phyloP scores from a whole-genome alignment of 2,888 invertebrate genomes.

The Diadegma fenestrale region DNA sequence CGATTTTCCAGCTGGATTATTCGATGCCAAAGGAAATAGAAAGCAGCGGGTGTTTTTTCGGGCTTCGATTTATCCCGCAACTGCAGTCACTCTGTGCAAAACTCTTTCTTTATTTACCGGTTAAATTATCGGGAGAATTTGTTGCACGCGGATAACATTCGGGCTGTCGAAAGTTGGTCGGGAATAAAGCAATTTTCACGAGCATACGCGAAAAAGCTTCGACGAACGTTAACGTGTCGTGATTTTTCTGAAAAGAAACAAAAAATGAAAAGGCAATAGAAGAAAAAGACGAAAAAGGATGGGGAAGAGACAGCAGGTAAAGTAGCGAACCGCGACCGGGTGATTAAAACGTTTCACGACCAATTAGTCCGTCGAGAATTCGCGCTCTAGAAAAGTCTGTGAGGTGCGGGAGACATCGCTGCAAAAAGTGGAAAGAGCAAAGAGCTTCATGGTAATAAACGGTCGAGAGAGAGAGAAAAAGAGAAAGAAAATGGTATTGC shows the following conservation, averaged over 20 bases:
- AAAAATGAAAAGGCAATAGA: not conserved
- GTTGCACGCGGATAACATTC: not conserved
- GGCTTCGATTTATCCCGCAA: not conserved
- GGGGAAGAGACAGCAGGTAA: constrained; percentile 3
- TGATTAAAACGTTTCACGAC: constrained; percentile 69
- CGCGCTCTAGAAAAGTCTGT: constrained; percentile 42
- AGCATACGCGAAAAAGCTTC: not conserved
- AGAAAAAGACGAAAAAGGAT: not conserved
- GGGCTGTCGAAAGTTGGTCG: not conserved
- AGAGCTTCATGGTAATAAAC: constrained; percentile 55
- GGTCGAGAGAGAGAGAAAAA: constrained; percentile 7
- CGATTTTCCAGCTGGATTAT: not conserved
- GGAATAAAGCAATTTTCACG: not conserved
- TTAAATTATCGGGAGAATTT: not conserved
- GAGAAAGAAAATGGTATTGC: constrained; percentile 51
- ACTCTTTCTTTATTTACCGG: not conserved
- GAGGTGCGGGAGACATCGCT: constrained; percentile 20
- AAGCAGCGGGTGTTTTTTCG: not conserved
- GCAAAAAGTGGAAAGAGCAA: constrained; percentile 51
- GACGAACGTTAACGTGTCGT: constrained; percentile 35
- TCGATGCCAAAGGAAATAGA: constrained; percentile 2
- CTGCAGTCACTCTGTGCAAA: not conserved
- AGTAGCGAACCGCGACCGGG: constrained; percentile 42
- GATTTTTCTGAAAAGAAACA: constrained; percentile 13
- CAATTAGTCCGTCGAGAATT: constrained; percentile 66